Evolutionary conservation across 2,888 invertebrate species (phyloP).

Genomic region (Elmis aenea): DNA sequence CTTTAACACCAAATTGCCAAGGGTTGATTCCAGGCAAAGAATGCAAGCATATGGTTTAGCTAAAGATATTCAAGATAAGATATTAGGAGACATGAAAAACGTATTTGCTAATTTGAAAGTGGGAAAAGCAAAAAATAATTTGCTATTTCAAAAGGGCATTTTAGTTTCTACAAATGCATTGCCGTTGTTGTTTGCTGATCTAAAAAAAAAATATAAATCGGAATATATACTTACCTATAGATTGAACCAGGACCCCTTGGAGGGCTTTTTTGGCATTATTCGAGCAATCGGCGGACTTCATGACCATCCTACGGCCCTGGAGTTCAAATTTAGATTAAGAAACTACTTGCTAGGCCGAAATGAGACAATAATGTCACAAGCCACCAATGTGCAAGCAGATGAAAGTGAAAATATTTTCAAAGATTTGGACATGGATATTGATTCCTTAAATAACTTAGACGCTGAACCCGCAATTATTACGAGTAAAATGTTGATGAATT

Average conservation of each 20-base stretch:
- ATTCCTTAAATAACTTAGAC: too few relatives aligned
- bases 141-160: conserved; percentile 21
- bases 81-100: too few relatives aligned
- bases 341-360: conserved; percentile 20
- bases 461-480: too few relatives aligned
- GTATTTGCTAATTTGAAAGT: too few relatives aligned
- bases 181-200: conserved; percentile 3
- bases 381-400: conserved; percentile 8
- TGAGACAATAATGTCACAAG: conserved; percentile 8
- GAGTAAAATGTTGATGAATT: too few relatives aligned
- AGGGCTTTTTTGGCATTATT: conserved; percentile 3
- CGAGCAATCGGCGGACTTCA: conserved; percentile 9
- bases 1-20: too few relatives aligned
- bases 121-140: conserved; percentile 4
- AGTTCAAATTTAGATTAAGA: conserved; percentile 23
- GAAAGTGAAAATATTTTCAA: background rate
- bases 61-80: too few relatives aligned
- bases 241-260: conserved; percentile 6
- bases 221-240: conserved; percentile 12
- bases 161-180: conserved; percentile 9
- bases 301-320: conserved; percentile 22
- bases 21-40: too few relatives aligned
- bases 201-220: conserved; percentile 6
- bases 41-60: too few relatives aligned
- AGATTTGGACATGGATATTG: too few relatives aligned